Evolutionary conservation across 1,140 invertebrate species (phyloP).

Genomic region (Megalopta genalis): DNA sequence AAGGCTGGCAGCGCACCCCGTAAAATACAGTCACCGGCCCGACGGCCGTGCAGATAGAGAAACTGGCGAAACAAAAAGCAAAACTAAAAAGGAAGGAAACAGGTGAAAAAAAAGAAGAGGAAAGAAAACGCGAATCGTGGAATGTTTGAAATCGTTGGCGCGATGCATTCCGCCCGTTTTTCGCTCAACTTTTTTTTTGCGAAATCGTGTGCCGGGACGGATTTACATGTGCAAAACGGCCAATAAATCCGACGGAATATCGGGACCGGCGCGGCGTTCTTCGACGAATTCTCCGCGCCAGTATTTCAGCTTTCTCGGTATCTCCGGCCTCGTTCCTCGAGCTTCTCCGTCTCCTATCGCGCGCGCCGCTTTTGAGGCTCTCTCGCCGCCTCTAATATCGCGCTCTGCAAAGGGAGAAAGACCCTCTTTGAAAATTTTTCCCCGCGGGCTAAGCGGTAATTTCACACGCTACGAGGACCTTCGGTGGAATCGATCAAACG

Average conservation of each 20-base stretch:
- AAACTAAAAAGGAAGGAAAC: not conserved
- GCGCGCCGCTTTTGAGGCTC: slow-evolving; percentile 10
- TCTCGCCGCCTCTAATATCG: slow-evolving; percentile 26
- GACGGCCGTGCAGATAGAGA: not conserved
- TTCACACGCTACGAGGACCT: slow-evolving; percentile 47
- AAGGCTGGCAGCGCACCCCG: not conserved
- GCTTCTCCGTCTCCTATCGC: slow-evolving; percentile 2
- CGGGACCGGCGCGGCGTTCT: slow-evolving; percentile 36
- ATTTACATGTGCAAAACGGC: slow-evolving; percentile 62
- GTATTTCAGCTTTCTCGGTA: slow-evolving; percentile 50
- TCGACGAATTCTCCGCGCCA: slow-evolving; percentile 11
- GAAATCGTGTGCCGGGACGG: slow-evolving; percentile 30
- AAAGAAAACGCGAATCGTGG: not conserved
- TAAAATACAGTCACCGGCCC: slow-evolving; percentile 9
- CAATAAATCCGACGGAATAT: slow-evolving; percentile 66
- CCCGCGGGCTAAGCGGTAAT: slow-evolving; percentile 53
- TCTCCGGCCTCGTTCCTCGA: not conserved
- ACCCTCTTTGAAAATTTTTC: slow-evolving; percentile 44
- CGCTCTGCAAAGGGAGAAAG: slow-evolving; percentile 20
- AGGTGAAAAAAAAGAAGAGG: not conserved
- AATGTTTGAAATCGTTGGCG: slow-evolving; percentile 56
- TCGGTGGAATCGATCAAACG: slow-evolving; percentile 22
- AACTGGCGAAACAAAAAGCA: not conserved
- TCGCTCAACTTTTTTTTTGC: slow-evolving; percentile 34
- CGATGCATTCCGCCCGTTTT: slow-evolving; percentile 19